Conservation (phyloP, 2,888 invertebrate genomes). For the Sesia apiformis region DNA sequence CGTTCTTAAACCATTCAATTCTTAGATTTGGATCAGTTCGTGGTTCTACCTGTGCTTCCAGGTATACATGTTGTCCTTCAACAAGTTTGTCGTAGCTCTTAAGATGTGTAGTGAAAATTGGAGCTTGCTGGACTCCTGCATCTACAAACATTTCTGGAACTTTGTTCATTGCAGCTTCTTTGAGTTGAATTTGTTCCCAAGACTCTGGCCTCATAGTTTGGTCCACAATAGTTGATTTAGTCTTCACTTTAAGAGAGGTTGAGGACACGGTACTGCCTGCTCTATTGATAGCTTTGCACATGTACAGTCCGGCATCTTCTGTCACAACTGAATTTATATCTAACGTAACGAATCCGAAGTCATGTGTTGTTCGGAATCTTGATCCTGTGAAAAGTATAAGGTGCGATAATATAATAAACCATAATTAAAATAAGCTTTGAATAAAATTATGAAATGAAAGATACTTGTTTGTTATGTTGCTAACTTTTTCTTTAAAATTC, state of each 20-base stretch:
- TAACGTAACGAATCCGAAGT: constrained; percentile 94
- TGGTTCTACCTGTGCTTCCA: constrained; percentile 94
- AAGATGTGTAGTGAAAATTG: constrained; percentile 95
- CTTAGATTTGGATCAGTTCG: constrained; percentile 90
- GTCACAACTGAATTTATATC: constrained; percentile 91
- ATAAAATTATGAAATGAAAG: no score
- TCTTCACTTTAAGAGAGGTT: constrained; percentile 90
- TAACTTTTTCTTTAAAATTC: no score
- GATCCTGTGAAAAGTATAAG: constrained; percentile 71
- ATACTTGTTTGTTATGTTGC: no score
- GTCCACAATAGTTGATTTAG: constrained; percentile 84
- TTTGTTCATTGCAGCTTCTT: constrained; percentile 93
- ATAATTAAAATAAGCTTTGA: background rate
- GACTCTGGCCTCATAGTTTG: constrained; percentile 92
- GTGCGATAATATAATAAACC: background rate
- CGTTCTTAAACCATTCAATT: constrained; percentile 95
- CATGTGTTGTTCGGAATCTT: constrained; percentile 91
- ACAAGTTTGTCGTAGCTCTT: constrained; percentile 87
- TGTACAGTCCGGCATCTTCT: constrained; percentile 94
- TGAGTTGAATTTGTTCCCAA: constrained; percentile 92
- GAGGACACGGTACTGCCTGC: constrained; percentile 96
- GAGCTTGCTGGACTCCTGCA: constrained; percentile 90
- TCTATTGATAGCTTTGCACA: constrained; percentile 94
- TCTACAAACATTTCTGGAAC: constrained; percentile 92
- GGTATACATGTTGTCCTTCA: constrained; percentile 89